These are phyloP conservation scores for Agapetus fuscipes DNA, from an alignment of 2,888 invertebrate genomes.

Conservation along the genomic window DNA sequence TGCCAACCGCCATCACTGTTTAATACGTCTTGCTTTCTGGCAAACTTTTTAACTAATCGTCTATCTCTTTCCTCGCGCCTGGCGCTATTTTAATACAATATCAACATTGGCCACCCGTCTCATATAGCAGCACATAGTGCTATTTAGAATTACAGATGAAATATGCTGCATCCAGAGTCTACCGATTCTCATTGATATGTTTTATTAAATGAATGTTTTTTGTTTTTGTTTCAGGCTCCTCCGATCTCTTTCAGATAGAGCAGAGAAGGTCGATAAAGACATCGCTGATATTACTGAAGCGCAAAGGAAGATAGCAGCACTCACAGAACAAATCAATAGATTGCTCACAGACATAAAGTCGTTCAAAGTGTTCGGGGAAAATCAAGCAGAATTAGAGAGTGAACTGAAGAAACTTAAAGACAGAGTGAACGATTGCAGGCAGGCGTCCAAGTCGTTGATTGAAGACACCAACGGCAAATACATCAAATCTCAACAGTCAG, in stretches of 20 bases:
- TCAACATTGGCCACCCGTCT: conserved; percentile 20
- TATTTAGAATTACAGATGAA: no score
- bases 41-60: neutral
- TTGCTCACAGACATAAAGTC: conserved; percentile 55
- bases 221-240: conserved; percentile 60
- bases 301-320: conserved; percentile 58
- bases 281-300: conserved; percentile 66
- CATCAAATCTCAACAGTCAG: conserved; percentile 48
- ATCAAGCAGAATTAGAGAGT: conserved; percentile 53
- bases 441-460: conserved; percentile 49
- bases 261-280: conserved; percentile 63
- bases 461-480: conserved; percentile 52
- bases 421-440: conserved; percentile 48
- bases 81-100: conserved; percentile 18
- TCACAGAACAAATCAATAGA: conserved; percentile 58
- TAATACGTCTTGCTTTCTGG: neutral
- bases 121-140: no score
- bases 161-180: no score
- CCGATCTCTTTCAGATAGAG: conserved; percentile 66
- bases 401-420: conserved; percentile 48
- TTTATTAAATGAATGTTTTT: conserved; percentile 4
- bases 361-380: conserved; percentile 70
- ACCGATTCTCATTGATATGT: neutral
- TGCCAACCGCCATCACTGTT: no score
- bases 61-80: conserved; percentile 10